Conservation (phyloP, 2,888 invertebrate species). For the Globia sparganii region DNA sequence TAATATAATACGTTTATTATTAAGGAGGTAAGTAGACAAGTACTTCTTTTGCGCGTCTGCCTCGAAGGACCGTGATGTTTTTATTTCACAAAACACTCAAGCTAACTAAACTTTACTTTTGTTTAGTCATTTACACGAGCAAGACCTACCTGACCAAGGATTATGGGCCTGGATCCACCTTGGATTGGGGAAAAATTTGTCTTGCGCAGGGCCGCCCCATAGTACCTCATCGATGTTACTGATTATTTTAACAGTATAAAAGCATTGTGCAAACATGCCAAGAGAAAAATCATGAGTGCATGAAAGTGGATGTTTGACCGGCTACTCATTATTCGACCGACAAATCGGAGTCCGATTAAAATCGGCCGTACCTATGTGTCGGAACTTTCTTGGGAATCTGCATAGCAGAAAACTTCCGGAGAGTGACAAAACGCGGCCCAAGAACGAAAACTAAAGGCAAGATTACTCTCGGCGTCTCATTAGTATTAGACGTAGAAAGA, state of each 20-base stretch:
- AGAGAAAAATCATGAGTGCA: not conserved
- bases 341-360: not conserved
- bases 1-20: too few species aligned
- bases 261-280: too few species aligned
- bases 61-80: not conserved
- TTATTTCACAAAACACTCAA: not conserved
- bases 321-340: not conserved
- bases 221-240: not conserved
- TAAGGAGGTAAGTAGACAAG: too few species aligned
- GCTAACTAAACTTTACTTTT: slow-evolving; percentile 2
- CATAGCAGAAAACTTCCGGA: not conserved
- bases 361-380: not conserved
- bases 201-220: not conserved
- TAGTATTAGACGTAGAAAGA: not conserved
- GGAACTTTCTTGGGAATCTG: not conserved
- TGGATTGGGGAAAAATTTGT: not conserved
- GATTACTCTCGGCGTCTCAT: not conserved
- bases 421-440: not conserved
- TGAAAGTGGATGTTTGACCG: not conserved
- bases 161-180: not conserved
- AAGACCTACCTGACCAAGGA: not conserved
- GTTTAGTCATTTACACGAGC: not conserved
- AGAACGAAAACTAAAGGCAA: slow-evolving; percentile 28
- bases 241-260: not conserved
- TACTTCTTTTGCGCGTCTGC: not conserved